Base-by-base conservation (phyloP, 2,888 invertebrate species). In the Nemapogon koenigi region DNA sequence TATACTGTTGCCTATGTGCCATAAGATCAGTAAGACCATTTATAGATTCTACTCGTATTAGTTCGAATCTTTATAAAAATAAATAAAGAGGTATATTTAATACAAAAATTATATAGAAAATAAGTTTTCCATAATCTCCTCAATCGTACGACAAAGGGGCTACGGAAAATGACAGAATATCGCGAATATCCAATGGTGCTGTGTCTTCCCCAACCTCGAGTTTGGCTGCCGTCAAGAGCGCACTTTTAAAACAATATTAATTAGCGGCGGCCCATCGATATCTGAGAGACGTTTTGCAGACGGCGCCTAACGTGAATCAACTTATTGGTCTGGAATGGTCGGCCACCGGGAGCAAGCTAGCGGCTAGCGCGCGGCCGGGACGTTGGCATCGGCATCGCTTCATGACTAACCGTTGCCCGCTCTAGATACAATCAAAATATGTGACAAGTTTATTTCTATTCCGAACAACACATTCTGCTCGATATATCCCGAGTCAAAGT, bases 401-500 rank as follows among this genome's bases (percentile, higher is more conserved):
- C 62, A 68, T 76, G 78, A 78, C 76, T 76, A 76, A 76, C 76
- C 75, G 59, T 66, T 26, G 39, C 39, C 60, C 71, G 78, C 73
- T 76, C 75, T 75, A 76, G 70, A 76, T 76, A 76, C 73, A 75
- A 76, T 76, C 78, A 75, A 73, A 75, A 73, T 76, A 76, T 73
- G 75, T 72, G 78, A 78, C 78, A 76, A 72, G 72, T 76, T 75
- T 78, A 78, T 78, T 78, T 78, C 73, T 76, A 76, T 76, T 73
- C 71, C 58, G 68, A 72, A 75, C 72, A 72, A 71, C 70, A 71
- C 67, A 66, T 69, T 72, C 66, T 64, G 60, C 59, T 71, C 72
- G 63, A 73, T 75, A 73, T 75, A 69, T 61, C 64, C 62, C 67
- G 59, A 57, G 59, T 59, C 63, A 62, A 63, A 71, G 63, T 71